These are phyloP conservation scores for Microcaecilia unicolor DNA, from an alignment of 2,797 vertebrate genomes.

Conservation along the genomic window DNA sequence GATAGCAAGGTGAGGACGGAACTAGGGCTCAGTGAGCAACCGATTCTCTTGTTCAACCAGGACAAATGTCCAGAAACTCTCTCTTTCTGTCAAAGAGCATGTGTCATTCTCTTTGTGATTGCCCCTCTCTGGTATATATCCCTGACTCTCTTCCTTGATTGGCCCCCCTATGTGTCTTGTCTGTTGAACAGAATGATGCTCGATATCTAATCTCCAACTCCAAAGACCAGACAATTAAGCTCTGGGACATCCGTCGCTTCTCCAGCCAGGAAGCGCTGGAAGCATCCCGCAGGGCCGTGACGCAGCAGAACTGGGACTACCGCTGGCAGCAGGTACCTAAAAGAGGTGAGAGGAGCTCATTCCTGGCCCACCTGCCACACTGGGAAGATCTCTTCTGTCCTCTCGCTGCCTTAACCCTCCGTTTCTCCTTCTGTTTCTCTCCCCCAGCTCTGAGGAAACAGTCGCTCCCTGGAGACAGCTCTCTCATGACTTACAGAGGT, in stretches of 20 bases:
- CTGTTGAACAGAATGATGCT: constrained; percentile 68
- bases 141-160: neutral
- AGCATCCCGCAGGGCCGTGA: constrained; percentile 79
- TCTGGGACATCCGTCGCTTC: constrained; percentile 86
- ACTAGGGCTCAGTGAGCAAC: no score
- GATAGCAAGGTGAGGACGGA: constrained; percentile 74
- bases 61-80: no score
- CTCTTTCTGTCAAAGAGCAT: no score
- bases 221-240: constrained; percentile 91
- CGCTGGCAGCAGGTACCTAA: constrained; percentile 90
- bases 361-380: no score
- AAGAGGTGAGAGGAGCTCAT: constrained; percentile 55
- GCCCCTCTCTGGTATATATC: no score
- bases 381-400: no score
- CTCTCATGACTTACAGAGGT: constrained; percentile 86
- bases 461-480: constrained; percentile 80
- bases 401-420: neutral
- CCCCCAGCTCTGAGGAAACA: constrained; percentile 69
- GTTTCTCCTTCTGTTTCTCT: neutral
- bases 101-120: no score
- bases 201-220: constrained; percentile 89
- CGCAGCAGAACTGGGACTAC: constrained; percentile 90
- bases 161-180: neutral
- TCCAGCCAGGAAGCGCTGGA: constrained; percentile 79
- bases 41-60: no score